Conservation (phyloP, 2,888 invertebrate species). For the Spatulosminthurus flaviceps region DNA sequence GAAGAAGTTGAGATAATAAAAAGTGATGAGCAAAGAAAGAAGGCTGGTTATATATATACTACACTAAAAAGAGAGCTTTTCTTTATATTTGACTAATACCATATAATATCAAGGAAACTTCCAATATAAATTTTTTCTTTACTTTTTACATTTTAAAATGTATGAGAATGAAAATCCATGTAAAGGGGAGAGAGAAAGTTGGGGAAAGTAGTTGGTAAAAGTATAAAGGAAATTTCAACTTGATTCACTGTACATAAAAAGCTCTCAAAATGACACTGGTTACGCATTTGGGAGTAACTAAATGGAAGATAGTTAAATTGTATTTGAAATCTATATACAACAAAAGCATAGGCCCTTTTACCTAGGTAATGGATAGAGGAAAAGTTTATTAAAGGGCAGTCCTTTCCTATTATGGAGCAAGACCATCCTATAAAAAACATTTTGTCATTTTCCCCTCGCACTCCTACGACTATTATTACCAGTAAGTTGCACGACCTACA, state of each 20-base stretch:
- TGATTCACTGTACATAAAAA: too few relatives aligned
- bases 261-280: background rate
- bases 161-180: background rate
- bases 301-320: slow-evolving; percentile 28
- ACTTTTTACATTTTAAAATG: slow-evolving; percentile 8
- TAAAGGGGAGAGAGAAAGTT: background rate
- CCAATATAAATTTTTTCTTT: too few relatives aligned
- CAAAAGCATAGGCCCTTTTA: background rate
- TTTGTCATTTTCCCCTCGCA: background rate
- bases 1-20: too few relatives aligned
- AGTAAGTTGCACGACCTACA: background rate
- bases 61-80: too few relatives aligned
- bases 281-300: slow-evolving; percentile 7
- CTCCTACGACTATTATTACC: background rate
- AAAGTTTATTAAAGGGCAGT: background rate
- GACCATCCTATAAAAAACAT: background rate
- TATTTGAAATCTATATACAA: slow-evolving; percentile 34
- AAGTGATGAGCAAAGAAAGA: too few relatives aligned
- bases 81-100: too few relatives aligned
- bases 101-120: too few relatives aligned
- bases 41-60: too few relatives aligned
- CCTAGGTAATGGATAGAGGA: background rate
- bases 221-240: too few relatives aligned
- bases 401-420: too few relatives aligned
- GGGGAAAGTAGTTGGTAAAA: background rate